Percentiles rank a stretch among this genome's conserved stretches.
These are phyloP conservation scores for Intellagama lesueurii DNA, from an alignment of 2,797 vertebrate genomes.

Conservation along the genomic window DNA sequence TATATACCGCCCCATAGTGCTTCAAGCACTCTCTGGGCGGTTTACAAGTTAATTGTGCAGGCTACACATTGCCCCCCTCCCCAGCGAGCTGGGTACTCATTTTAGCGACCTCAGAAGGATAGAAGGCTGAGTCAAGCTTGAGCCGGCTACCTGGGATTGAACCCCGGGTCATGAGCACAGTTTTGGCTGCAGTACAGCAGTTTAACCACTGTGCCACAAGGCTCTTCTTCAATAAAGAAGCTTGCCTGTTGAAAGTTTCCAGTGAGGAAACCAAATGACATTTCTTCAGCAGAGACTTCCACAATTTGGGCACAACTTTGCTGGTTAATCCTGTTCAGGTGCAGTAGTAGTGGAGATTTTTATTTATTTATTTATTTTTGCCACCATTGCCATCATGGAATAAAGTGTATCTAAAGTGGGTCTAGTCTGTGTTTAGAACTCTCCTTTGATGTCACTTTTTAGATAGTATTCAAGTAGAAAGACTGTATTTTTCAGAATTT, in stretches of 20 bases:
- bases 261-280: neutral
- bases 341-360: neutral
- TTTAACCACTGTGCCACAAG: neutral
- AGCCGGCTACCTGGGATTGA: too few relatives aligned
- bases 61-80: too few relatives aligned
- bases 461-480: neutral
- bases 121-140: too few relatives aligned
- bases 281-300: neutral
- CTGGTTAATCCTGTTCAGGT: neutral
- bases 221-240: neutral
- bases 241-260: neutral
- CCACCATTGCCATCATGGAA: neutral
- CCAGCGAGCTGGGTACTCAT: too few relatives aligned
- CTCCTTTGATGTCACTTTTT: neutral
- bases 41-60: too few relatives aligned
- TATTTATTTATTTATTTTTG: neutral
- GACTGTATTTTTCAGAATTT: neutral
- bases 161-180: too few relatives aligned
- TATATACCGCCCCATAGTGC: too few relatives aligned
- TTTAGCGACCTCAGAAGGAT: too few relatives aligned
- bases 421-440: neutral
- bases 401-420: neutral
- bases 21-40: too few relatives aligned
- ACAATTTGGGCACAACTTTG: neutral
- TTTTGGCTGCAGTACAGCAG: too few relatives aligned